phyloP scores from a whole-genome alignment of 2,113 vertebrate genomes.

The Recurvirostra avosetta region DNA sequence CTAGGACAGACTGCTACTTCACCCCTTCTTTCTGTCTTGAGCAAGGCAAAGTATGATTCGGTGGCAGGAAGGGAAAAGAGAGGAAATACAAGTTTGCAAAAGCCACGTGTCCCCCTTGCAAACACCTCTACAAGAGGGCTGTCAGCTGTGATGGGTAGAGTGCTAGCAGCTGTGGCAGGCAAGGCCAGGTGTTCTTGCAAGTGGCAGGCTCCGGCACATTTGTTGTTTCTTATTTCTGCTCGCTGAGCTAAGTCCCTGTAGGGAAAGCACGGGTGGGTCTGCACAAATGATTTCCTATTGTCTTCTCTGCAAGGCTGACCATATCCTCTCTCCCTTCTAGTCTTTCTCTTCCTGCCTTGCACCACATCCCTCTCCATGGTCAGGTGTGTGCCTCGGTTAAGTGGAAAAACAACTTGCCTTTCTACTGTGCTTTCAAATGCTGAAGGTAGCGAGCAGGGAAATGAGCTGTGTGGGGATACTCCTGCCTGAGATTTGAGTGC shows the following conservation, averaged over 20 bases:
- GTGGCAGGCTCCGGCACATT: neutral
- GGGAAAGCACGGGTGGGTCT: neutral
- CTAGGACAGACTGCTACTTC: neutral
- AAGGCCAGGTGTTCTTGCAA: slow-evolving; percentile 31
- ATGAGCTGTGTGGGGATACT: neutral
- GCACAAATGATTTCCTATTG: slow-evolving; percentile 21
- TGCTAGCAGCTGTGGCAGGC: slow-evolving; percentile 1
- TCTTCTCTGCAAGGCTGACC: neutral
- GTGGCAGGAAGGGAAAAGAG: neutral
- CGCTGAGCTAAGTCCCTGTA: neutral
- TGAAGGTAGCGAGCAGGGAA: neutral
- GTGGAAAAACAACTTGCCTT: slow-evolving; percentile 1
- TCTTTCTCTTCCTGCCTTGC: slow-evolving; percentile 18
- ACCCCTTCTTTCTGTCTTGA: neutral
- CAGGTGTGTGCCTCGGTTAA: neutral
- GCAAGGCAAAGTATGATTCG: neutral
- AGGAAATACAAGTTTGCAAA: neutral
- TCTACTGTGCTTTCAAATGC: neutral
- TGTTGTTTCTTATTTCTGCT: slow-evolving; percentile 34
- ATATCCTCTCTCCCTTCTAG: neutral
- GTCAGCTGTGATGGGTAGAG: slow-evolving; percentile 2
- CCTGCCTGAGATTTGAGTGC: neutral
- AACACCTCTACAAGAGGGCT: neutral
- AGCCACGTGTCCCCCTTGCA: neutral
- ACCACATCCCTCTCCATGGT: neutral